Evolutionary conservation across 2,113 vertebrate genomes (phyloP).

Genomic region (Phalacrocorax pelagicus): DNA sequence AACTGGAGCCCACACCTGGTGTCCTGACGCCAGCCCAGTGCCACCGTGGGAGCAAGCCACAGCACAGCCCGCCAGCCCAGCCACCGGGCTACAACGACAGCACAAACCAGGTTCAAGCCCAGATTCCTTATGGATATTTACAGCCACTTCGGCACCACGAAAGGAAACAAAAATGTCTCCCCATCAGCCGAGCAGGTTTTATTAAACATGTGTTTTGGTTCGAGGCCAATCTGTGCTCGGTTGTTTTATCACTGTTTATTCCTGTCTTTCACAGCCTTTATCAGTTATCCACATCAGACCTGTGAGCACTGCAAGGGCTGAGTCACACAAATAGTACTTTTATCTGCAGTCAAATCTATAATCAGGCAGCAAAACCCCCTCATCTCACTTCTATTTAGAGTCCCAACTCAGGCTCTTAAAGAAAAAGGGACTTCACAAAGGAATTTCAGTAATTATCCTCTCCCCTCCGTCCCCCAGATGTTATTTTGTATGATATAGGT

Average conservation of each 20-base stretch:
- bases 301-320: background rate
- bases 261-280: slow-evolving; percentile 54
- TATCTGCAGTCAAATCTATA: slow-evolving; percentile 34
- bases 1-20: accelerated
- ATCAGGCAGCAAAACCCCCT: slow-evolving; percentile 29
- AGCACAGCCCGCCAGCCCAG: background rate
- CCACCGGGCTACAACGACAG: accelerated
- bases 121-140: background rate
- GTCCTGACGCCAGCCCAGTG: background rate
- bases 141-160: background rate
- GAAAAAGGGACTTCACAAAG: slow-evolving; percentile 31
- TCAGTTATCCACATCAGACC: slow-evolving; percentile 48
- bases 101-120: background rate
- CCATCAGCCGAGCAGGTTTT: background rate
- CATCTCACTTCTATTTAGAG: slow-evolving; percentile 1
- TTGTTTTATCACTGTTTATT: slow-evolving; percentile 58
- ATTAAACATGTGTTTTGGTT: slow-evolving; percentile 38
- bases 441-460: slow-evolving; percentile 54
- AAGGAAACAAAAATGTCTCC: background rate
- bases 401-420: background rate
- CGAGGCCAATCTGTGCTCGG: background rate
- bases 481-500: slow-evolving; percentile 9
- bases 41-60: background rate
- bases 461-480: slow-evolving; percentile 28
- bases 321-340: slow-evolving; percentile 43